These are phyloP conservation scores for Nibea coibor DNA, from an alignment of 2,113 vertebrate species.

Conservation along the genomic window DNA sequence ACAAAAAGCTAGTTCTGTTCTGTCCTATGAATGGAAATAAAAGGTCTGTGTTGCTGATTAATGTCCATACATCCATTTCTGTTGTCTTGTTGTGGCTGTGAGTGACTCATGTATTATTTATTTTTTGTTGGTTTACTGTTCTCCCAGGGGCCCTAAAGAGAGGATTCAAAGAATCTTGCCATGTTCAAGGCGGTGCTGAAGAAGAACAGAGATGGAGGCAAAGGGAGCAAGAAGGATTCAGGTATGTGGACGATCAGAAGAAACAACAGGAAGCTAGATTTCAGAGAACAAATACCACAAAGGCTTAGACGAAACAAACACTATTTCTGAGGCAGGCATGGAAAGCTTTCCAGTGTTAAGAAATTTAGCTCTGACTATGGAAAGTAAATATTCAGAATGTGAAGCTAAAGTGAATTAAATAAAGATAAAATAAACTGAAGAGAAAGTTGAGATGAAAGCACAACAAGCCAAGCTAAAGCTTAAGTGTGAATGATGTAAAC, in stretches of 20 bases:
- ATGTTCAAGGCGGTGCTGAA: slow-evolving; percentile 99
- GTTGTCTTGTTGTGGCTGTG: slow-evolving; percentile 12
- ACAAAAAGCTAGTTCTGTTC: neutral
- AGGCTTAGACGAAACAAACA: slow-evolving; percentile 10
- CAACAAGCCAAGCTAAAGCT: neutral
- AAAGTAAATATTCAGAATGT: slow-evolving; percentile 24
- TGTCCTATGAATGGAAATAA: neutral
- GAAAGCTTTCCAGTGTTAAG: neutral
- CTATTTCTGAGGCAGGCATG: neutral
- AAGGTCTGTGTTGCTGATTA: neutral
- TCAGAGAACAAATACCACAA: slow-evolving; percentile 15
- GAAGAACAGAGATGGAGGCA: slow-evolving; percentile 95
- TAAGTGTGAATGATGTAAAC: slow-evolving; percentile 7
- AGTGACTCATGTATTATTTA: slow-evolving; percentile 2
- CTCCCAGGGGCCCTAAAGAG: slow-evolving; percentile 62
- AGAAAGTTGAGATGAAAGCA: slow-evolving; percentile 31
- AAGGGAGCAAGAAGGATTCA: slow-evolving; percentile 92
- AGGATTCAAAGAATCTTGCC: slow-evolving; percentile 71
- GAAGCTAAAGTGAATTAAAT: slow-evolving; percentile 10
- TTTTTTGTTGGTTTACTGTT: slow-evolving; percentile 27
- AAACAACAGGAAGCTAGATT: neutral
- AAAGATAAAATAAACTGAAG: slow-evolving; percentile 7
- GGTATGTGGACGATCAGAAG: slow-evolving; percentile 83
- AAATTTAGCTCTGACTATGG: slow-evolving; percentile 1
- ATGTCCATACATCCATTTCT: slow-evolving; percentile 20